phyloP scores from a whole-genome alignment of 1,140 invertebrate genomes.

The Drosophila littoralis region DNA sequence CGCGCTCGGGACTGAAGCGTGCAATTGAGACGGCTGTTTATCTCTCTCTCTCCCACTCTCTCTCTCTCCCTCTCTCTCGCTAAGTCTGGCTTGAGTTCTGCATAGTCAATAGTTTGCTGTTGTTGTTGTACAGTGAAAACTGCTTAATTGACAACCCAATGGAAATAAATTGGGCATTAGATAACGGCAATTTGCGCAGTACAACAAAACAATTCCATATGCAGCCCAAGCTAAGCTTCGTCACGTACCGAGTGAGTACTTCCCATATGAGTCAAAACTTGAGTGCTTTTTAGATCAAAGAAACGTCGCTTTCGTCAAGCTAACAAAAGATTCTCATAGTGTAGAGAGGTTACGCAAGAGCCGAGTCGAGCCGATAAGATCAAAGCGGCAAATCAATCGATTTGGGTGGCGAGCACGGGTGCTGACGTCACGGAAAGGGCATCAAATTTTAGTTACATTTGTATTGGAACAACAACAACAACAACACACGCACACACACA shows the following conservation, averaged over 20 bases:
- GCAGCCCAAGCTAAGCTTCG: conserved; percentile 5
- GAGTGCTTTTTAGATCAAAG: neutral
- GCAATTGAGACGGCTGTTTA: conserved; percentile 46
- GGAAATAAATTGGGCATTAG: conserved; percentile 70
- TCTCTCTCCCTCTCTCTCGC: conserved; percentile 10
- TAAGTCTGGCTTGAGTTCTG: neutral
- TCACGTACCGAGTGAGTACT: conserved; percentile 9
- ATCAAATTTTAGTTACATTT: conserved; percentile 11
- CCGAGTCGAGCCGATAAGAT: conserved; percentile 16
- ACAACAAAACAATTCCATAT: conserved; percentile 12
- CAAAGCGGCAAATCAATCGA: neutral
- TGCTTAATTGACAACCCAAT: conserved; percentile 74
- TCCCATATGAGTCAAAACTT: conserved; percentile 9
- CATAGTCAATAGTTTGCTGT: conserved; percentile 59
- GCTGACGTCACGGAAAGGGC: conserved; percentile 21
- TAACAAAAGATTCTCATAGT: neutral
- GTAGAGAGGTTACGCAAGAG: conserved; percentile 3
- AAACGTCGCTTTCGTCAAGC: neutral
- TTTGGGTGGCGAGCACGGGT: neutral
- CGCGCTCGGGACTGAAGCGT: conserved; percentile 18
- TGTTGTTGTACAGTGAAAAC: conserved; percentile 37
- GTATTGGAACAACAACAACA: conserved; percentile 9
- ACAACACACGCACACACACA: neutral
- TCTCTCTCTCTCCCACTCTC: neutral
- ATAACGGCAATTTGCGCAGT: conserved; percentile 68